Evolutionary conservation across 2,797 vertebrate species (phyloP), one percentile per base, ranked within the genome.

Genomic region (Ispidina picta): DNA sequence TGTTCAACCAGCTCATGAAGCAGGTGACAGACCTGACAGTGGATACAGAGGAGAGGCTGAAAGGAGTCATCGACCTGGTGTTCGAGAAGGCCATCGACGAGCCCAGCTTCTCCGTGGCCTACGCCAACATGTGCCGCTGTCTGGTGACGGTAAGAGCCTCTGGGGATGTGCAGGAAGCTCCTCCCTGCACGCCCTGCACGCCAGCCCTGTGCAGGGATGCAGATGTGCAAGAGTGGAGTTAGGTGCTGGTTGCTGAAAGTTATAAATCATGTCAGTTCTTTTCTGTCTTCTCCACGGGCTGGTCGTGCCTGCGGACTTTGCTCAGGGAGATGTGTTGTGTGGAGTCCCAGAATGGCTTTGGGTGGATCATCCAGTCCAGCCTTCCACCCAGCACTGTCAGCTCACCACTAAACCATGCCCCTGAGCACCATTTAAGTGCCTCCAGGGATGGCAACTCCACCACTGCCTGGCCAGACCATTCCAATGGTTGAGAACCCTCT

Each of bases 61-160:
- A 99, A 94, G 99, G 99, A 16, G 99, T 99, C 97, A 99, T 99
- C 2, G 99, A 99, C 97, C 98, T 99, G 94, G 99, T 99, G 76
- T 99, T 99, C 4, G 99, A 99, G 98, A 99, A 99, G 97, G 99
- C 99, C 89, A 98, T 99, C 4, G 98, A 99, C 8, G 99, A 99
- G 88, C 99, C 99, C 86, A 98, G 98, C 97, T 99, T 99, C 97
- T 99, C 99, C 0, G 98, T 99, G 96, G 99, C 99, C 0, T 99
- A 99, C 5, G 99, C 98, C 95, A 99, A 99, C 97, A 99, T 99
- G 99, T 99, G 99, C 97, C 98, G 99, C 76, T 99, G 99, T 96
- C 98, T 99, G 6, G 98, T 99, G 68, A 99, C 98, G 95, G 99
- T 33, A 33, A 33, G 33, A 33, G 33, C 33, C 33, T 33, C 37